Conservation (phyloP, 1,140 invertebrate genomes). For the Steinernema feltiae region DNA sequence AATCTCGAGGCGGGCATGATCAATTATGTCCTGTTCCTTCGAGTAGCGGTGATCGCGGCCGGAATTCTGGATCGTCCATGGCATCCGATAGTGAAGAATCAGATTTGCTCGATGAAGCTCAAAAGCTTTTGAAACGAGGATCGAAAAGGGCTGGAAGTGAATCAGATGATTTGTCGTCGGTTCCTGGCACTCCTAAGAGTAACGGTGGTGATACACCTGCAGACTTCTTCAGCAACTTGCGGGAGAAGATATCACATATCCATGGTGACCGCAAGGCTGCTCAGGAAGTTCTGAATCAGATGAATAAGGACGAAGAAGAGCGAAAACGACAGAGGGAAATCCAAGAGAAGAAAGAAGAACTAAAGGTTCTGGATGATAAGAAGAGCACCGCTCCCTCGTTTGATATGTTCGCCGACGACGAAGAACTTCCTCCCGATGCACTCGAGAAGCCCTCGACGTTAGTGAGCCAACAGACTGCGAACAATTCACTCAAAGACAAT, state of each 20-base stretch:
- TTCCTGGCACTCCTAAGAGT: slow-evolving; percentile 13
- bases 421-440: slow-evolving; percentile 41
- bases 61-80: slow-evolving; percentile 8
- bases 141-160: background rate
- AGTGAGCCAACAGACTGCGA: slow-evolving; percentile 57
- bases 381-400: slow-evolving; percentile 36
- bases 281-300: slow-evolving; percentile 27
- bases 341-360: slow-evolving; percentile 16
- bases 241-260: slow-evolving; percentile 50
- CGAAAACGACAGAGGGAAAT: slow-evolving; percentile 19
- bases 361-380: background rate
- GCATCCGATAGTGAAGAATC: slow-evolving; percentile 6
- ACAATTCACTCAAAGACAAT: slow-evolving; percentile 88
- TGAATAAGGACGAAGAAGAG: slow-evolving; percentile 30
- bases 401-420: slow-evolving; percentile 56
- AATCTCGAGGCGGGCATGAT: slow-evolving; percentile 9
- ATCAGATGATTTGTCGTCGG: slow-evolving; percentile 21
- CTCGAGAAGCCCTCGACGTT: slow-evolving; percentile 17
- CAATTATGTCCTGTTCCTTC: too few species aligned
- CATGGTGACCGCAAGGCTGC: slow-evolving; percentile 34
- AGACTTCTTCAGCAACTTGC: slow-evolving; percentile 47
- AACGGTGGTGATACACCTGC: slow-evolving; percentile 24
- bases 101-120: slow-evolving; percentile 4
- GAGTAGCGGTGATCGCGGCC: too few species aligned
- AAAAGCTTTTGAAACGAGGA: background rate